phyloP scores from a whole-genome alignment of 2,888 invertebrate genomes.

The Eupeodes luniger region DNA sequence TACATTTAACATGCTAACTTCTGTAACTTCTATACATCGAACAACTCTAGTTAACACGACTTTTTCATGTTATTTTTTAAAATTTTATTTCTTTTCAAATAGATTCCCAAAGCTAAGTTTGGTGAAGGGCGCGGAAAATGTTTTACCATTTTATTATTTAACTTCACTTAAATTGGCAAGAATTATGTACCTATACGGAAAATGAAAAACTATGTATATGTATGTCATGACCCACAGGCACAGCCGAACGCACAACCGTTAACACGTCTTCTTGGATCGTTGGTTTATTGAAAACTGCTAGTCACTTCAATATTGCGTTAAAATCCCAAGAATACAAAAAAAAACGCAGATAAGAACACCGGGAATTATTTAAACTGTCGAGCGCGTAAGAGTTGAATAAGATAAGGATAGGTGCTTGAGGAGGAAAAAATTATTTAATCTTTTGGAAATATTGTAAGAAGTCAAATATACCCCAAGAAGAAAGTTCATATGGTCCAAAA shows the following conservation, averaged over 20 bases:
- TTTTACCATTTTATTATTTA: neutral
- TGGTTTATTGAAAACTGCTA: slow-evolving; percentile 38
- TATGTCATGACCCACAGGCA: too few relatives aligned
- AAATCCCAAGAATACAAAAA: neutral
- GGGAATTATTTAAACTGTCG: neutral
- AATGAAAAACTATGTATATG: too few relatives aligned
- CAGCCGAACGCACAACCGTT: neutral
- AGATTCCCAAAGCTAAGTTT: neutral
- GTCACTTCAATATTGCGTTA: neutral
- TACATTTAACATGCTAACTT: slow-evolving; percentile 27
- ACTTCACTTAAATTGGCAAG: neutral
- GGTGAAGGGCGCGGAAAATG: neutral
- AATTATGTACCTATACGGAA: neutral
- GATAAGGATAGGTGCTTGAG: neutral
- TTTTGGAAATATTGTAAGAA: neutral
- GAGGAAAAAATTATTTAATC: neutral
- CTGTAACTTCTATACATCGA: neutral
- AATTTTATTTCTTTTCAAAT: neutral
- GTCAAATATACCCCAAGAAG: neutral
- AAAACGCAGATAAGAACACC: slow-evolving; percentile 16
- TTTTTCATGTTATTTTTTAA: slow-evolving; percentile 5
- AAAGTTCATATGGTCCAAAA: neutral
- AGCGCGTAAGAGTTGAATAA: slow-evolving; percentile 10
- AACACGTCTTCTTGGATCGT: slow-evolving; percentile 24
- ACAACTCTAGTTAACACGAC: slow-evolving; percentile 13